Conservation (phyloP, 2,888 invertebrate species). For the Rhyacophila evoluta region DNA sequence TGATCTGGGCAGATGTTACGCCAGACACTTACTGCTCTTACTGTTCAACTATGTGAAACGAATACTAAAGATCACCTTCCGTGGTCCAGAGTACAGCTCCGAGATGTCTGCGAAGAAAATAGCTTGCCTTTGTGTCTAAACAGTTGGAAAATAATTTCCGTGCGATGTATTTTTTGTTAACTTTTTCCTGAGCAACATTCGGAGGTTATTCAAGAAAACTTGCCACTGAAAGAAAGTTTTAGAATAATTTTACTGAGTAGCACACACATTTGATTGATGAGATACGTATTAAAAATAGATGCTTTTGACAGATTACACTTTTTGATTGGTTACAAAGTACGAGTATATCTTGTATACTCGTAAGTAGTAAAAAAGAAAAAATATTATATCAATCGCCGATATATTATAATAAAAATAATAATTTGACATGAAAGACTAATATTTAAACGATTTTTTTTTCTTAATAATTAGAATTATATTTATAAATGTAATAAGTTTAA, state of each 20-base stretch:
- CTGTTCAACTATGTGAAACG: conserved; percentile 34
- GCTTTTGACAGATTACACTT: no score
- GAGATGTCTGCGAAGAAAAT: background rate
- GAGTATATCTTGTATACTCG: no score
- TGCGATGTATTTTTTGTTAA: background rate
- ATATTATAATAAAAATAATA: no score
- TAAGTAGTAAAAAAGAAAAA: no score
- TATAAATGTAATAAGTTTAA: no score
- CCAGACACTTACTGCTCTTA: conserved; percentile 46
- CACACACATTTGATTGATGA: no score
- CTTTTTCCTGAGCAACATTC: background rate
- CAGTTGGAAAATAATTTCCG: background rate
- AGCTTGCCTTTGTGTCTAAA: background rate
- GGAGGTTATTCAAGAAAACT: background rate
- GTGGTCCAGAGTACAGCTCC: background rate
- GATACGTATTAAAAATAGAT: no score
- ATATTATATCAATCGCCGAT: no score
- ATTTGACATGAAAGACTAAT: no score
- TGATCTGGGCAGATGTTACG: conserved; percentile 39
- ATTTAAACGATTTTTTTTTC: no score
- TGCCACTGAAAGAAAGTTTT: background rate
- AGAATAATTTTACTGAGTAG: background rate
- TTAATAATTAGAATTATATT: no score
- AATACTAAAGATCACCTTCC: conserved; percentile 45
- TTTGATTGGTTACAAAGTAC: background rate